phyloP scores from a whole-genome alignment of 1,140 invertebrate genomes.

The Zaprionus lachaisei region DNA sequence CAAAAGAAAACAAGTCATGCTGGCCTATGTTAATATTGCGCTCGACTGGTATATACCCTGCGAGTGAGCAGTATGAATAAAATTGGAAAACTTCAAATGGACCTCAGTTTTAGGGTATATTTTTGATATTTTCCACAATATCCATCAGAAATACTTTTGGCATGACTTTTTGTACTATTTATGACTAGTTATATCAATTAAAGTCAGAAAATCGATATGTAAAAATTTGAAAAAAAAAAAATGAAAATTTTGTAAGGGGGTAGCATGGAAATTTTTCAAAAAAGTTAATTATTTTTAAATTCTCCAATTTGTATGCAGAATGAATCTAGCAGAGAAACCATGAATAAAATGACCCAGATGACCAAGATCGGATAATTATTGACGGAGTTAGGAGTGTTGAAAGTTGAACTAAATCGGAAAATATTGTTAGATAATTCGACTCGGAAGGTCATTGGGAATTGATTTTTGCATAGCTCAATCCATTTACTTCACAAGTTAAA shows the following conservation, averaged over 20 bases:
- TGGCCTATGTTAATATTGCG: not conserved
- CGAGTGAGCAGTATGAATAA: not conserved
- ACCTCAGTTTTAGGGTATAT: not conserved
- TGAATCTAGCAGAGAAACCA: not conserved
- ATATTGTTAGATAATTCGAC: too few species aligned
- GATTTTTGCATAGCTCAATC: too few species aligned
- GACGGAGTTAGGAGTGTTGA: too few species aligned
- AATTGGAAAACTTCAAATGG: too few species aligned
- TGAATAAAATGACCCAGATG: not conserved
- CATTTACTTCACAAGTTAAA: too few species aligned
- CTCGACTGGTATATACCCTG: not conserved
- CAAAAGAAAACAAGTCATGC: not conserved
- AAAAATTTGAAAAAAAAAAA: not conserved
- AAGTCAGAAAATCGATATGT: not conserved
- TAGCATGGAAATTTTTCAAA: not conserved
- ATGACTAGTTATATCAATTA: not conserved
- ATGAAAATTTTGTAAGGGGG: not conserved
- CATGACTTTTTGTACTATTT: not conserved
- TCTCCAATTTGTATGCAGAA: not conserved
- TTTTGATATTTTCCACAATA: not conserved
- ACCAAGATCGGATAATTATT: not conserved
- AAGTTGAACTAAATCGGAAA: too few species aligned
- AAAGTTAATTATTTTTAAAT: conserved; percentile 4
- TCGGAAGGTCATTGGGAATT: too few species aligned
- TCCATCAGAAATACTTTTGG: not conserved